Conservation (phyloP, 2,797 vertebrate genomes). For the Danionella dracula region DNA sequence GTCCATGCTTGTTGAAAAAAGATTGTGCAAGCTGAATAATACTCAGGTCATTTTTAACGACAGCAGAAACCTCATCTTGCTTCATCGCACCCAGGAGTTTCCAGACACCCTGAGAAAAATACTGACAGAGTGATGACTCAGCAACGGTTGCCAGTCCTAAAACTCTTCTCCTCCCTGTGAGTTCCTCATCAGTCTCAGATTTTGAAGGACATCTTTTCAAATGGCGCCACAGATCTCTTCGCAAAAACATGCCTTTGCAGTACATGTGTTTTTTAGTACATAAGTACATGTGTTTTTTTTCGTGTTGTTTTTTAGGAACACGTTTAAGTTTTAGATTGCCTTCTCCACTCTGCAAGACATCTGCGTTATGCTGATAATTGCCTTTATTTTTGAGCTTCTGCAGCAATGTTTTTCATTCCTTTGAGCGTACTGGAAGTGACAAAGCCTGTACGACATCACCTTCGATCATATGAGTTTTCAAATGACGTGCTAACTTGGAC, state of each 20-base stretch:
- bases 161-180: conserved; percentile 8
- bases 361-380: background rate
- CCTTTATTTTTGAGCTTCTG: background rate
- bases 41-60: conserved; percentile 34
- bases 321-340: background rate
- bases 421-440: background rate
- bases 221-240: conserved; percentile 24
- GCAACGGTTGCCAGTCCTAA: conserved; percentile 11
- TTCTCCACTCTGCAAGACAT: background rate
- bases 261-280: too few species aligned
- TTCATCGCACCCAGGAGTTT: conserved; percentile 38
- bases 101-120: conserved; percentile 27
- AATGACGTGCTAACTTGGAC: background rate
- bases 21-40: conserved; percentile 41
- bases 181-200: background rate
- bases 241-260: conserved; percentile 31
- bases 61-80: conserved; percentile 42
- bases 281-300: conserved; percentile 8
- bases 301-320: background rate
- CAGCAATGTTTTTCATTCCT: background rate
- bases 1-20: conserved; percentile 40
- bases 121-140: conserved; percentile 5
- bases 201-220: conserved; percentile 24
- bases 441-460: background rate
- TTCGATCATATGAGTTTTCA: background rate